Percentiles rank a stretch among this genome's conserved stretches.
These are phyloP conservation scores for Asobara japonica DNA, from an alignment of 1,140 invertebrate genomes.

Conservation along the genomic window DNA sequence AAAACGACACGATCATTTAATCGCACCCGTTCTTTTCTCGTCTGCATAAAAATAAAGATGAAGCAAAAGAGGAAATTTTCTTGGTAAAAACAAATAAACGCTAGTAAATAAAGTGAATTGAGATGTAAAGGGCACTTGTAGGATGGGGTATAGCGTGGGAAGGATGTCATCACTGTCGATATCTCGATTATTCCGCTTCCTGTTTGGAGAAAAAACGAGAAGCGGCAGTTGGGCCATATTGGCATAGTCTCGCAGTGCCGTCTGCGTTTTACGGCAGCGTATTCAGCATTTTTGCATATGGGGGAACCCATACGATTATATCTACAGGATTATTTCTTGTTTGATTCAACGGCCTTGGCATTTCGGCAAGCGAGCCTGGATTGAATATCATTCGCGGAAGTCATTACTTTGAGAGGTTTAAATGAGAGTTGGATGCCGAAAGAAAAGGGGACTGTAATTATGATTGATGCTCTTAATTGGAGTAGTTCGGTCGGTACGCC, in stretches of 20 bases:
- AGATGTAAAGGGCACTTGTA: neutral
- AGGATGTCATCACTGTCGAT: slow-evolving; percentile 27
- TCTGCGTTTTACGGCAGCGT: slow-evolving; percentile 62
- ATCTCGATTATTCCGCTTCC: slow-evolving; percentile 27
- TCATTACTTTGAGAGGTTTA: too few species aligned
- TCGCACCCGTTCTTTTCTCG: too few species aligned
- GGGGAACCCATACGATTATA: slow-evolving; percentile 30
- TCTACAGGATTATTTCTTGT: slow-evolving; percentile 39
- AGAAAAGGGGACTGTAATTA: too few species aligned
- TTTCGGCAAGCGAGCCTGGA: too few species aligned
- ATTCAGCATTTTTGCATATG: slow-evolving; percentile 65
- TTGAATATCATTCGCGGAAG: too few species aligned
- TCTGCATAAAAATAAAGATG: neutral
- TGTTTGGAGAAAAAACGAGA: slow-evolving; percentile 18
- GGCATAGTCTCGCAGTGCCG: slow-evolving; percentile 52
- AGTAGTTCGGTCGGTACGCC: too few species aligned
- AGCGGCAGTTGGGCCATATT: slow-evolving; percentile 53
- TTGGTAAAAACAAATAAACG: slow-evolving; percentile 6
- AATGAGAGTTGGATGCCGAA: too few species aligned
- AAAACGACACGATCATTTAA: too few species aligned
- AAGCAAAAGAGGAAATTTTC: neutral
- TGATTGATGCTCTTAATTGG: too few species aligned
- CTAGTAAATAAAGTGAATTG: neutral
- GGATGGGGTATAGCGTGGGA: neutral
- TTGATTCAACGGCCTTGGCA: neutral